A percentile compares a stretch with the other conserved stretches of the same genome.
phyloP scores from a whole-genome alignment of 2,888 invertebrate genomes.

The Monoplex corrugatus region DNA sequence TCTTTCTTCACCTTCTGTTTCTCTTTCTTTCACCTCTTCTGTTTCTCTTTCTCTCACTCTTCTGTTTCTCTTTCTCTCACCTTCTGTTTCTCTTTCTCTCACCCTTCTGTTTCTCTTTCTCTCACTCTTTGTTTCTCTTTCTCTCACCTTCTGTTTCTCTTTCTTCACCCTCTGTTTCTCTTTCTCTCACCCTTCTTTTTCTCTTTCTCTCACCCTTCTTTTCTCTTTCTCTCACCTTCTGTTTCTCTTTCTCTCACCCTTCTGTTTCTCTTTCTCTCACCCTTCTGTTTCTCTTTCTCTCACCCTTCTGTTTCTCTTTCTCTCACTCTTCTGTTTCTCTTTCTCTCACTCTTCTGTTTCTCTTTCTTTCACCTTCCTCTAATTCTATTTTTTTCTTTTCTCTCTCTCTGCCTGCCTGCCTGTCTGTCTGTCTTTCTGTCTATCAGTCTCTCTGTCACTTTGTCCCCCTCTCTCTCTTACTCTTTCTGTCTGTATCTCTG shows the following conservation, averaged over 20 bases:
- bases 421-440: not conserved
- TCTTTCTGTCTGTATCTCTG: not conserved
- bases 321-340: too few relatives aligned
- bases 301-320: too few relatives aligned
- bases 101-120: not conserved
- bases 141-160: conserved; percentile 23
- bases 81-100: not conserved
- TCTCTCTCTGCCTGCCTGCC: too few relatives aligned
- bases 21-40: too few relatives aligned
- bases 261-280: conserved; percentile 1
- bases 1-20: too few relatives aligned
- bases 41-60: too few relatives aligned
- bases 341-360: too few relatives aligned
- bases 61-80: not conserved
- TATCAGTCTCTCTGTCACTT: not conserved
- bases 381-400: too few relatives aligned
- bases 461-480: too few relatives aligned
- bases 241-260: not conserved
- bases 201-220: not conserved
- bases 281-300: conserved; percentile 4
- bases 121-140: not conserved
- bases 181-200: conserved; percentile 14
- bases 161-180: not conserved
- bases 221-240: not conserved
- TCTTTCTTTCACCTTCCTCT: too few relatives aligned